phyloP scores from a whole-genome alignment of 2,797 vertebrate species.

The Sebastes steindachneri region DNA sequence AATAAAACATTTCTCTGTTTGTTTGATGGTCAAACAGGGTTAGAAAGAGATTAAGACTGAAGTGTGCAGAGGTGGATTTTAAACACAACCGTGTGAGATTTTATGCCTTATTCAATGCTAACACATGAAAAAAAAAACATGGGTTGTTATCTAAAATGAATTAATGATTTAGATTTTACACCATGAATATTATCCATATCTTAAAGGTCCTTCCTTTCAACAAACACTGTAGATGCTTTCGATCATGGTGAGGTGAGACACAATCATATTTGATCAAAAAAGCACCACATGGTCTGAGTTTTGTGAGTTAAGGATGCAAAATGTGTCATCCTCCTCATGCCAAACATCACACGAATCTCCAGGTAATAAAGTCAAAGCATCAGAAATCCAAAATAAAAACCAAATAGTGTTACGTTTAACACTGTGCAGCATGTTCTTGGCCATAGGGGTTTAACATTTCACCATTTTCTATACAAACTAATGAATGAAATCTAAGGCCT shows the following conservation, averaged over 20 bases:
- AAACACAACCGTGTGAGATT: not conserved
- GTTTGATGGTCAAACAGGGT: conserved; percentile 16
- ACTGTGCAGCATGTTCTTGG: conserved; percentile 50
- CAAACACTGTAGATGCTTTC: not conserved
- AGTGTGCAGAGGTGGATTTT: not conserved
- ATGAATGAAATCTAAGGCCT: conserved; percentile 50
- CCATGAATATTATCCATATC: conserved; percentile 1
- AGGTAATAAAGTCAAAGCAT: conserved; percentile 24
- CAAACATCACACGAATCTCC: conserved; percentile 19
- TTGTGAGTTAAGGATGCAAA: not conserved
- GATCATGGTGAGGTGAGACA: conserved; percentile 13
- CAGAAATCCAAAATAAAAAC: conserved; percentile 21
- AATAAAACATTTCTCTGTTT: conserved; percentile 3
- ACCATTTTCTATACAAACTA: conserved; percentile 34
- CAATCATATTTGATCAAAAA: conserved; percentile 36
- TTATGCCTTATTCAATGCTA: conserved; percentile 7
- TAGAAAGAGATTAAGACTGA: conserved; percentile 1
- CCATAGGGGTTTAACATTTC: conserved; percentile 24
- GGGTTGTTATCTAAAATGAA: not conserved
- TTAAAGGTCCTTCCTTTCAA: not conserved
- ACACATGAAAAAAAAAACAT: not conserved
- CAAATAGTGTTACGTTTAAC: conserved; percentile 17
- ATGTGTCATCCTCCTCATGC: conserved; percentile 20
- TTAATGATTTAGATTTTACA: not conserved
- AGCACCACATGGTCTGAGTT: conserved; percentile 25